Conservation (phyloP, 64 coral and sea anemone genomes). For the Montipora capricornis region DNA sequence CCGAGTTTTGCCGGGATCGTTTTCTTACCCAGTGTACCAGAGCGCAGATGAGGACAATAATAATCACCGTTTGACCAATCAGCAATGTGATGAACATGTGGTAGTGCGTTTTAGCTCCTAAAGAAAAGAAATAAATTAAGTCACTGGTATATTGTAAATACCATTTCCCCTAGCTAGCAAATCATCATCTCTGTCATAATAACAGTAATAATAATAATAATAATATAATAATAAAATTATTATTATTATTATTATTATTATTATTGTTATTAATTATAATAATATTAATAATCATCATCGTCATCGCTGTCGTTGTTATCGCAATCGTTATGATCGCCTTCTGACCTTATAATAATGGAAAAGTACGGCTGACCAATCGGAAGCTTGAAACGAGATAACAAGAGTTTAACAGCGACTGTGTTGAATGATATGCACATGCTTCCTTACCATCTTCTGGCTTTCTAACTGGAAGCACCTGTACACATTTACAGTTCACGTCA, state of each 20-base stretch:
- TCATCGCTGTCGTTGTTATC: no score
- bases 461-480: slow-evolving; percentile 58
- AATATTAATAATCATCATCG: no score
- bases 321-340: no score
- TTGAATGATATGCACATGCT: not conserved
- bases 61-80: slow-evolving; percentile 40
- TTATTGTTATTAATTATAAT: no score
- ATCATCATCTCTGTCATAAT: not conserved
- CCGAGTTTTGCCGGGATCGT: slow-evolving; percentile 1
- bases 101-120: slow-evolving; percentile 10
- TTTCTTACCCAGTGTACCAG: slow-evolving; percentile 78
- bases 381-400: no score
- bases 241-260: no score
- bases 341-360: no score
- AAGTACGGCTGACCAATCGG: no score
- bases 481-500: slow-evolving; percentile 73
- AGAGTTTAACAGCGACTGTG: no score
- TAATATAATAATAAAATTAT: no score
- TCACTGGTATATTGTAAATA: not conserved
- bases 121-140: not conserved
- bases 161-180: not conserved
- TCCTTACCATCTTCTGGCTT: not conserved
- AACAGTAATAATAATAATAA: no score
- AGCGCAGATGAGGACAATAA: slow-evolving; percentile 58
- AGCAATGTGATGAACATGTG: slow-evolving; percentile 74